Base-by-base conservation (phyloP, 2,797 vertebrate genomes). In the Sebastes minor region DNA sequence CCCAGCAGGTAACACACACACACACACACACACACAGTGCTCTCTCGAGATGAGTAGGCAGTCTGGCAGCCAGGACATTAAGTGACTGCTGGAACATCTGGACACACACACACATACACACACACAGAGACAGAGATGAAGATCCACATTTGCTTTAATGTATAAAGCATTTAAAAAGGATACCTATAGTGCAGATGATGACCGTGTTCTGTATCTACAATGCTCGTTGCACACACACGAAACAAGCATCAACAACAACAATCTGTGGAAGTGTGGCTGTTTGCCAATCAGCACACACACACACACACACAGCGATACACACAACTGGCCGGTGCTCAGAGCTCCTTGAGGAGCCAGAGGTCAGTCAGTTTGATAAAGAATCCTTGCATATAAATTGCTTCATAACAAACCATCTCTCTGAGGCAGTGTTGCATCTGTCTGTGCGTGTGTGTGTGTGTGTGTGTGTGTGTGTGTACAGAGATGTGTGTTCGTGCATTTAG, bases 331-430 rank as follows among this genome's bases (percentile, higher is more conserved):
- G 0, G 64, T 28, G 73, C 62, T 59, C 67, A 32, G 72, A 66
- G 63, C 81, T 88, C 81, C 83, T 88, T 65, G 88, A 88, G 80
- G 83, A 91, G 86, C 81, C 81, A 89, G 88, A 90, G 91, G 93
- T 93, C 92, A 88, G 89, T 84, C 88, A 64, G 86, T 90, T 91
- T 92, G 88, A 93, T 92, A 91, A 93, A 92, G 89, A 89, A 89
- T 92, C 88, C 83, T 88, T 93, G 92, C 91, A 94, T 94, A 94
- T 93, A 93, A 94, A 92, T 93, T 93, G 92, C 92, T 94, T 93
- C 90, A 91, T 93, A 93, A 92, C 88, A 91, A 82, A 82, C 33
- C 80, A 81, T 84, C 84, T 88, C 90, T 89, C 90, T 80, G 67
- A 91, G 85, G 88, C 66, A 20, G 67, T 6, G 52, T 55, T 32